phyloP scores from a whole-genome alignment of 2,113 vertebrate species.

The Grammomys surdaster region DNA sequence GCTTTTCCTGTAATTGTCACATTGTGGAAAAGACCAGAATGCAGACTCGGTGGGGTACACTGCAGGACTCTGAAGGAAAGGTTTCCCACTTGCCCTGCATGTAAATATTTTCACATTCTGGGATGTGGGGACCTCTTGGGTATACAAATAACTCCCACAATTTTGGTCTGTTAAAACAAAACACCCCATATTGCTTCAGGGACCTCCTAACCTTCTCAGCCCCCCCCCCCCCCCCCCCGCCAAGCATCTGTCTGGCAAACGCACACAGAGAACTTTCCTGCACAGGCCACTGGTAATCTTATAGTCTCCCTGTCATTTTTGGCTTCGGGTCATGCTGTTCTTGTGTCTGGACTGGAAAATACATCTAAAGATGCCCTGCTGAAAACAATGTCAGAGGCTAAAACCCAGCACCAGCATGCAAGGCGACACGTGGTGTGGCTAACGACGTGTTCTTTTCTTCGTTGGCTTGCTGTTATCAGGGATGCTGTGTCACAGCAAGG shows the following conservation, averaged over 20 bases:
- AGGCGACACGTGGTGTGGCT: not conserved
- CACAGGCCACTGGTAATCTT: conserved; percentile 66
- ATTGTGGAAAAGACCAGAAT: conserved; percentile 55
- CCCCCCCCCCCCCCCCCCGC: no score
- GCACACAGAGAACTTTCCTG: conserved; percentile 54
- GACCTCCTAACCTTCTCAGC: conserved; percentile 66
- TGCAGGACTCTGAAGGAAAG: not conserved
- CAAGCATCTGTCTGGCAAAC: conserved; percentile 71
- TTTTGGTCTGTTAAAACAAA: conserved; percentile 46
- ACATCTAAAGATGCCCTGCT: conserved; percentile 36
- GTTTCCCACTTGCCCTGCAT: not conserved
- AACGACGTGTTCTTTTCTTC: not conserved
- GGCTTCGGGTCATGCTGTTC: conserved; percentile 36
- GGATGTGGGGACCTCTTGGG: conserved; percentile 41
- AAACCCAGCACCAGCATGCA: not conserved
- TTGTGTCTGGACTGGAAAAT: conserved; percentile 68
- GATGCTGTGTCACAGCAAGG: not conserved
- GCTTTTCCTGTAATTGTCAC: conserved; percentile 56
- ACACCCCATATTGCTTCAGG: conserved; percentile 59
- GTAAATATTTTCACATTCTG: conserved; percentile 66
- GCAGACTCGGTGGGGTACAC: not conserved
- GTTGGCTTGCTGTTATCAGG: not conserved
- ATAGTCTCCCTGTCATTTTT: conserved; percentile 62
- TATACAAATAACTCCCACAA: conserved; percentile 55
- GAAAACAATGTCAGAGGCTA: conserved; percentile 33